These are phyloP conservation scores for Hyposoter didymator DNA, from an alignment of 2,888 invertebrate genomes.

Conservation along the genomic window DNA sequence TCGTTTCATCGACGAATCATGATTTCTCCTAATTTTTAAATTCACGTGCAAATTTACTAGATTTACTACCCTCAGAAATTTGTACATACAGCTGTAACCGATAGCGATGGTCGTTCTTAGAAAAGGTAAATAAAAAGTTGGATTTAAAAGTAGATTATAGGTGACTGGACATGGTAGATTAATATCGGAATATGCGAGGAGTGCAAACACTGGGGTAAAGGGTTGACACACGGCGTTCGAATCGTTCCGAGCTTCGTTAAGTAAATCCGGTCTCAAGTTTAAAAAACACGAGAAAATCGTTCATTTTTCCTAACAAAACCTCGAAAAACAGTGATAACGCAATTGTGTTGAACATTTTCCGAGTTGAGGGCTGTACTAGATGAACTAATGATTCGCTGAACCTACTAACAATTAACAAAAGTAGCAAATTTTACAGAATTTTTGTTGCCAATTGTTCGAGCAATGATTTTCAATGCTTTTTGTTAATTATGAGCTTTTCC, in stretches of 20 bases:
- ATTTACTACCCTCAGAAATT: conserved; percentile 9
- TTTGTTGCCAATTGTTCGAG: background rate
- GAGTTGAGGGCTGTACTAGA: conserved; percentile 54
- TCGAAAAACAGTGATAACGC: conserved; percentile 17
- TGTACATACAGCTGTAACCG: conserved; percentile 32
- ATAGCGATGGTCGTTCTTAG: conserved; percentile 34
- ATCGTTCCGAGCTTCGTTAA: conserved; percentile 21
- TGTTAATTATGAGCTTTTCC: conserved; percentile 7
- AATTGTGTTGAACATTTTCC: conserved; percentile 56
- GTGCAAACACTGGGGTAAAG: conserved; percentile 82
- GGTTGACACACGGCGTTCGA: conserved; percentile 70
- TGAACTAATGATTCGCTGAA: background rate
- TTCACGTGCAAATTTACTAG: conserved; percentile 15
- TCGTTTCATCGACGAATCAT: background rate
- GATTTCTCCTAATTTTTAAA: background rate
- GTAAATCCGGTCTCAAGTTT: conserved; percentile 6
- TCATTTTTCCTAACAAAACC: conserved; percentile 35
- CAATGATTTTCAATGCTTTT: conserved; percentile 1
- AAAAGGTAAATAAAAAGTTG: conserved; percentile 44
- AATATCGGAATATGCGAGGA: conserved; percentile 43
- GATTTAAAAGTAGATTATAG: conserved; percentile 50
- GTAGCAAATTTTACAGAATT: background rate
- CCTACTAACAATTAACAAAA: conserved; percentile 9
- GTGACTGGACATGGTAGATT: conserved; percentile 65
- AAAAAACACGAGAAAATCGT: conserved; percentile 25